Evolutionary conservation across 1,140 invertebrate species (phyloP).

Genomic region (Oscheius sp.): DNA sequence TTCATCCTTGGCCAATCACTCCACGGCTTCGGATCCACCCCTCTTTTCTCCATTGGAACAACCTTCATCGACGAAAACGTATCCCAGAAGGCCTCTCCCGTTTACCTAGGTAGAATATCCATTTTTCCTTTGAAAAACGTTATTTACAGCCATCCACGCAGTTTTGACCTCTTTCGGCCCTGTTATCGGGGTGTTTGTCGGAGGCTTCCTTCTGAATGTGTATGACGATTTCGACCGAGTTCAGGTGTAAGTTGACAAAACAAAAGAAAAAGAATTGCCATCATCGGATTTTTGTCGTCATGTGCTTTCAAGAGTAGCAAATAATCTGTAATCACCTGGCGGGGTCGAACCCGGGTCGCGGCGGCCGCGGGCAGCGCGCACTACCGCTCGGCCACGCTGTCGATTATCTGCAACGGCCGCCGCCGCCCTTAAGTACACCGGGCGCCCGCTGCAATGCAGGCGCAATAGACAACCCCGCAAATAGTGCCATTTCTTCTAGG

Average conservation of each 20-base stretch:
- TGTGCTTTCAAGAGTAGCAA: conserved; percentile 24
- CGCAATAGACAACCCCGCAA: no score
- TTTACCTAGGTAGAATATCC: conserved; percentile 50
- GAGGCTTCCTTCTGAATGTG: conserved; percentile 54
- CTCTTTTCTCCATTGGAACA: conserved; percentile 59
- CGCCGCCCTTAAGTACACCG: no score
- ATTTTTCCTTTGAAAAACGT: not conserved
- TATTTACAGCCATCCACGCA: conserved; percentile 54
- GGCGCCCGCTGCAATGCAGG: no score
- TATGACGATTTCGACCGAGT: conserved; percentile 59
- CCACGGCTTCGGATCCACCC: conserved; percentile 57
- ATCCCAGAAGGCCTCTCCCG: conserved; percentile 61
- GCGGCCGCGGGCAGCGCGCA: not conserved
- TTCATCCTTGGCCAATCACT: conserved; percentile 54
- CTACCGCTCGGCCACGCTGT: not conserved
- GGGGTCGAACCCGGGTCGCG: not conserved
- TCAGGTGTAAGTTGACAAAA: conserved; percentile 40
- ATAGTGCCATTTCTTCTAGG: no score
- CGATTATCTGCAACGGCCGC: no score
- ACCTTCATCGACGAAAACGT: conserved; percentile 61
- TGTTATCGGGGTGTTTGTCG: conserved; percentile 57
- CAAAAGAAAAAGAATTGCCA: not conserved
- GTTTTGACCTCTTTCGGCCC: conserved; percentile 56
- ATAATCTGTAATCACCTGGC: conserved; percentile 13
- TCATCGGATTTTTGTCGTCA: conserved; percentile 8